phyloP scores from a whole-genome alignment of 1,140 invertebrate species.

The Pygmarrhopalites habei region DNA sequence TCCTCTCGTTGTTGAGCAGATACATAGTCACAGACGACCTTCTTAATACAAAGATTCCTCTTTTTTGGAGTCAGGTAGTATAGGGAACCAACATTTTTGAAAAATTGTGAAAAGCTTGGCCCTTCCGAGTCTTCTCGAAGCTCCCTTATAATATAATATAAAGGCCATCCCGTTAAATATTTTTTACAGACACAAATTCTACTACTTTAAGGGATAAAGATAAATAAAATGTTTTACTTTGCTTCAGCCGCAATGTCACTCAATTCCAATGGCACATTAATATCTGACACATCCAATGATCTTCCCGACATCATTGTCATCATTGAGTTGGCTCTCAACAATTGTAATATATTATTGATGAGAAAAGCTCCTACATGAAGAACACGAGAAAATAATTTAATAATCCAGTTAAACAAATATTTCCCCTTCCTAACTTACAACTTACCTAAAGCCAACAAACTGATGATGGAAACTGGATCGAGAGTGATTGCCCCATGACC shows the following conservation, averaged over 20 bases:
- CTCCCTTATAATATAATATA: background rate
- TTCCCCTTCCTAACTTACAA: no score
- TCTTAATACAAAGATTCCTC: conserved; percentile 34
- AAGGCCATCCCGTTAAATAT: no score
- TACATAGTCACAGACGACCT: conserved; percentile 32
- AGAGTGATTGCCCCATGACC: conserved; percentile 36
- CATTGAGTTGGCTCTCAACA: conserved; percentile 28
- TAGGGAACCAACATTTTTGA: conserved; percentile 34
- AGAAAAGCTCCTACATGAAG: conserved; percentile 37
- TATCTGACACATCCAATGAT: conserved; percentile 11
- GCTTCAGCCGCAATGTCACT: conserved; percentile 1
- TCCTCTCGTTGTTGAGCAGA: conserved; percentile 23
- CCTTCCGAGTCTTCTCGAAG: background rate
- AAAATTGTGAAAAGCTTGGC: conserved; percentile 29
- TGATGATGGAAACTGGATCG: conserved; percentile 38
- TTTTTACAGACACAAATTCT: no score
- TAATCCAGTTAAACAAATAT: no score
- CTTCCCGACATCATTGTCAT: conserved; percentile 11
- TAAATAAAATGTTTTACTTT: no score
- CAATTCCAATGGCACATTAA: conserved; percentile 22
- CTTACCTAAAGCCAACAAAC: conserved; percentile 34
- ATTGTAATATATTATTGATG: conserved; percentile 38
- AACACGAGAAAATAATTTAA: no score
- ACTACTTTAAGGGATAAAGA: no score
- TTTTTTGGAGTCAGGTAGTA: conserved; percentile 32